Evolutionary conservation across 2,113 vertebrate species (phyloP), one percentile per base, ranked within the genome.

Genomic region (Herpetotheres cachinnans): DNA sequence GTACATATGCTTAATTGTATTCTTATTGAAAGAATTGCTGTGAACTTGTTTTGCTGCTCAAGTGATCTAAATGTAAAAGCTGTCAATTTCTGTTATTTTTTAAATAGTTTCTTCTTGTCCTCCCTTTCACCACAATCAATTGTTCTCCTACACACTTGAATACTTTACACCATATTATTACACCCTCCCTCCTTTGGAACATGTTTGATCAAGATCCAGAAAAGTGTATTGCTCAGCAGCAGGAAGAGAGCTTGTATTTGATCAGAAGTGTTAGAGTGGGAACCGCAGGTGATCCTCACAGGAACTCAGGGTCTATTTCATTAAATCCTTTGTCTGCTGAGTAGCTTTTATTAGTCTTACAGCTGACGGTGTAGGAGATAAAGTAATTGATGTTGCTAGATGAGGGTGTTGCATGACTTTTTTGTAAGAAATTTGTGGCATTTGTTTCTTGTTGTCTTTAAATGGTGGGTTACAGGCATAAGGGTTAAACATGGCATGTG

Each of bases 281-380:
- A 98, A 94, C 93, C 74, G 59, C 92, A 95, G 77, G 80, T 89
- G 95, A 90, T 93, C 66, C 42, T 97, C 82, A 69, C 66, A 85
- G 66, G 95, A 97, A 61, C 93, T 95, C 55, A 34, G 49, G 65
- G 42, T 67, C 73, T 96, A 25, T 96, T 97, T 97, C 93, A 96
- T 97, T 97, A 95, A 98, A 94, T 93, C 61, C 50, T 27, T 49
- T 92, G 67, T 96, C 92, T 96, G 91, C 95, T 94, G 95, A 42
- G 89, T 89, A 93, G 69, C 71, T 95, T 96, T 96, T 98, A 96
- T 97, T 97, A 96, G 96, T 86, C 83, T 97, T 96, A 61, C 9
- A 97, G 61, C 74, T 80, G 95, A 66, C 40, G 11, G 61, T 86
- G 93, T 58, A 95, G 80, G 72, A 97, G 92, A 86, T 87, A 81